Base-by-base conservation (phyloP, 2,888 invertebrate species). In the Mythimna loreyi region DNA sequence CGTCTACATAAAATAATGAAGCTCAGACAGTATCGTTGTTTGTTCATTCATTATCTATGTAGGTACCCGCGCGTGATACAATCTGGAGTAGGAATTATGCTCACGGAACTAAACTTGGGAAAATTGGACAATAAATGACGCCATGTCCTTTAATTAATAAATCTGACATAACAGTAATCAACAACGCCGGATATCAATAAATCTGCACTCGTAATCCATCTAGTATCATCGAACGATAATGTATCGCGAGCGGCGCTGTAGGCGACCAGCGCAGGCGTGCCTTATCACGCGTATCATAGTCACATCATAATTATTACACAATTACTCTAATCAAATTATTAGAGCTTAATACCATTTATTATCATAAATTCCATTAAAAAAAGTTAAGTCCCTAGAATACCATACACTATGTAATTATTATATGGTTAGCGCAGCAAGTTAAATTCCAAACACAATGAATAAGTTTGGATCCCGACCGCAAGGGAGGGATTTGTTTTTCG, bases 131-230 rank as follows among this genome's bases (percentile, higher is more conserved):
- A 65, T 16, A 21, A 23, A 56, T 66, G 55, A 66, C 49, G 47
- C n/a, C 49, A 56, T 36, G 16, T 40, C 23, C 45, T 16, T 28
- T 47, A 40, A 56, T 65, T 30, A 65, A 47, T 47, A 0, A 28
- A n/a, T 67, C 36, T 49, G 36, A 47, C 21, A 28, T 65, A 49
- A 65, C n/a, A 65, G 23, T 65, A 49, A 62, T 66, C 33, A 21
- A 6, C 25, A 16, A n/a, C 33, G 30, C 63, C 33, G 52, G 43
- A 53, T 53, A 25, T 67, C 52, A 53, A 33, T 13, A 36, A 21
- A 45, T 45, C 23, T 45, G n/a, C 25, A 33, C n/a, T 43, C 13
- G 1, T 21, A 52, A 63, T 43, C 33, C 50, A 11, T 30, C 11
- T n/a, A 16, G 25, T 53, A 63, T 45, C 33, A 55, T 64, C 21